phyloP scores from a whole-genome alignment of 2,888 invertebrate genomes.

The Melieria omissa region DNA sequence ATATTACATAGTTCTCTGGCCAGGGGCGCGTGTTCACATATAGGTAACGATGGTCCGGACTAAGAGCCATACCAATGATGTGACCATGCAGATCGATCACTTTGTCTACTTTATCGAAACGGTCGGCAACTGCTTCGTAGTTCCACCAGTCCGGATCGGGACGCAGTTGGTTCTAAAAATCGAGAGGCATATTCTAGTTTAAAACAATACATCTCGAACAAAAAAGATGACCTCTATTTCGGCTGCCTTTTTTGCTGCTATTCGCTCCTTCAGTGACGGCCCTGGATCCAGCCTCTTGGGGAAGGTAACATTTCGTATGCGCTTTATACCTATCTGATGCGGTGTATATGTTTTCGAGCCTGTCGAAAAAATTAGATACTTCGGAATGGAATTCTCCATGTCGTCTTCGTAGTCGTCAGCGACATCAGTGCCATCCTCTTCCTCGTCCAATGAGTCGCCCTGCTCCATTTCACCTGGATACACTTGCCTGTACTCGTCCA shows the following conservation, averaged over 20 bases:
- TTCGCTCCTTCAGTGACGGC: constrained; percentile 74
- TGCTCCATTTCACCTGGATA: constrained; percentile 48
- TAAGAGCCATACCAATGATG: constrained; percentile 87
- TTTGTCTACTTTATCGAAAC: constrained; percentile 81
- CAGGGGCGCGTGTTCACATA: constrained; percentile 87
- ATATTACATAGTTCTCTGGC: constrained; percentile 80
- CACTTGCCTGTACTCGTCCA: constrained; percentile 71
- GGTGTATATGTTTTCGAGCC: constrained; percentile 86
- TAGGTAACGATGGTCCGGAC: constrained; percentile 83
- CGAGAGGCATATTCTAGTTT: background rate
- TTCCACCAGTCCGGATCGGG: constrained; percentile 76
- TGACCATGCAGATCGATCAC: constrained; percentile 86
- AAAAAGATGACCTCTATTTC: constrained; percentile 46
- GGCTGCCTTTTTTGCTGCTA: constrained; percentile 71
- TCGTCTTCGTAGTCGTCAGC: constrained; percentile 67
- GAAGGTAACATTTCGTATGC: constrained; percentile 77
- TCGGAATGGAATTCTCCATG: constrained; percentile 73
- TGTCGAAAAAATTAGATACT: constrained; percentile 81
- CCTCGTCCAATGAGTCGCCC: constrained; percentile 18
- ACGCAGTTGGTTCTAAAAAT: constrained; percentile 62
- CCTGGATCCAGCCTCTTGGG: constrained; percentile 77
- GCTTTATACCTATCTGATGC: constrained; percentile 84
- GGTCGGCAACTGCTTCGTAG: constrained; percentile 75
- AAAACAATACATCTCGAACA: background rate
- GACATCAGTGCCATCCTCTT: constrained; percentile 39